Evolutionary conservation across 2,113 vertebrate species (phyloP).

Genomic region (Callionymus lyra): DNA sequence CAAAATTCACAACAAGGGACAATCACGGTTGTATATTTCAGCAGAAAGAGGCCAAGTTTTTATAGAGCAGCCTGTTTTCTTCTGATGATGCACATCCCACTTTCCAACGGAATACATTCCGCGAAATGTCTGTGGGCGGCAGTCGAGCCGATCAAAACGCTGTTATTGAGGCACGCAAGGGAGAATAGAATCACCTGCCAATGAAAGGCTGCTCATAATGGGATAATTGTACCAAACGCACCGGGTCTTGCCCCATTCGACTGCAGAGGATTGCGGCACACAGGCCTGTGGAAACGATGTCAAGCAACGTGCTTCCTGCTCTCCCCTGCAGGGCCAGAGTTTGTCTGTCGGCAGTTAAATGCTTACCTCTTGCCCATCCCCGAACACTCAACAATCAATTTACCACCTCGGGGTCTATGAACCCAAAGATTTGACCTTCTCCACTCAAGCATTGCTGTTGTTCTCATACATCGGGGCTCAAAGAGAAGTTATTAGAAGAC

Average conservation of each 20-base stretch:
- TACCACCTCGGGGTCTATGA: constrained; percentile 53
- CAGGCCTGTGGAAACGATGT: constrained; percentile 59
- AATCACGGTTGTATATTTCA: constrained; percentile 27
- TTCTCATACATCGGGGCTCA: constrained; percentile 44
- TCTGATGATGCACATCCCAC: constrained; percentile 28
- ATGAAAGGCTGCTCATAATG: constrained; percentile 53
- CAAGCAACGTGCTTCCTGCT: constrained; percentile 43
- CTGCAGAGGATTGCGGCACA: constrained; percentile 50
- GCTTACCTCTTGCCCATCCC: constrained; percentile 45
- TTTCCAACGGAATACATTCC: constrained; percentile 25
- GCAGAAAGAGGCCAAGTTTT: constrained; percentile 23
- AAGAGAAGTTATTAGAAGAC: constrained; percentile 45
- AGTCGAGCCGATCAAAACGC: constrained; percentile 33
- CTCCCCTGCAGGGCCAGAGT: constrained; percentile 56
- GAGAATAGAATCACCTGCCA: constrained; percentile 45
- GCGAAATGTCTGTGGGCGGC: constrained; percentile 35
- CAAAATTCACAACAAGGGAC: constrained; percentile 22
- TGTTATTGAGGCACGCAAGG: constrained; percentile 32
- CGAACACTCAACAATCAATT: constrained; percentile 63
- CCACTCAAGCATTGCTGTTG: constrained; percentile 44
- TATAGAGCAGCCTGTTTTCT: constrained; percentile 13
- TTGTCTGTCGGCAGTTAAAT: constrained; percentile 65
- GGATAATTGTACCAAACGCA: constrained; percentile 62
- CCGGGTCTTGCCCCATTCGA: constrained; percentile 53
- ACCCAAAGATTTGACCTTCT: constrained; percentile 58